Base-by-base conservation (phyloP, 2,888 invertebrate species). In the Halictus ligatus region DNA sequence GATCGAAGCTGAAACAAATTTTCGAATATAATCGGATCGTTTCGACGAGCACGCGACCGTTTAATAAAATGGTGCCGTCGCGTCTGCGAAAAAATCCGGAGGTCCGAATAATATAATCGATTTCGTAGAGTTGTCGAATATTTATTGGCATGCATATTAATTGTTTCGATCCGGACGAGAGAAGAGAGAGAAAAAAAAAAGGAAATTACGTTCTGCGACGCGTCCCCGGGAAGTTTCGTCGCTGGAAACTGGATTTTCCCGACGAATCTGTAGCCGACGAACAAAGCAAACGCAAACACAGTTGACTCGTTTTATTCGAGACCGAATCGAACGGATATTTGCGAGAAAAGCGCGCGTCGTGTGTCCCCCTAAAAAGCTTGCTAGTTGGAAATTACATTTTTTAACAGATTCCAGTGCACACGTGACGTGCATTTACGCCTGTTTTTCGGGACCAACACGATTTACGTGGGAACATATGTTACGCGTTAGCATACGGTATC, bases 371-470 rank as follows among this genome's bases (percentile, higher is more conserved):
- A 58, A 72, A 71, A 78, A 78, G 58, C 78, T 54, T 18, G 58
- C 58, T 78, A 78, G 72, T 78, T 78, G 78, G 43, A 21, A 54
- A 25, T 71, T 72, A 54, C 60, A 72, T 73, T 46, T 72, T 78
- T 60, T 58, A 72, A 13, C 72, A 72, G 78, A 43, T 21, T 46
- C 58, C 58, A 43, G 72, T 43, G 29, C 46, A 58, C 54, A 43
- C 58, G 29, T 8, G 43, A 29, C 18, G 43, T 0, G 12, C 69
- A 40, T 64, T 64, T 13, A 13, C 64, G 64, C 25, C 35, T 69
- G 40, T 69, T 69, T 69, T 69, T 35, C 69, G 12, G 12, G 43
- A 1, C 18, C 35, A 67, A 67, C 35, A 18, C 67, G 67, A 67
- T 35, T 67, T 67, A 35, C 67, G 67, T 35, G 67, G 4, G 8